Conservation (phyloP, 2,888 invertebrate genomes). For the Lepidochitona cinerea region DNA sequence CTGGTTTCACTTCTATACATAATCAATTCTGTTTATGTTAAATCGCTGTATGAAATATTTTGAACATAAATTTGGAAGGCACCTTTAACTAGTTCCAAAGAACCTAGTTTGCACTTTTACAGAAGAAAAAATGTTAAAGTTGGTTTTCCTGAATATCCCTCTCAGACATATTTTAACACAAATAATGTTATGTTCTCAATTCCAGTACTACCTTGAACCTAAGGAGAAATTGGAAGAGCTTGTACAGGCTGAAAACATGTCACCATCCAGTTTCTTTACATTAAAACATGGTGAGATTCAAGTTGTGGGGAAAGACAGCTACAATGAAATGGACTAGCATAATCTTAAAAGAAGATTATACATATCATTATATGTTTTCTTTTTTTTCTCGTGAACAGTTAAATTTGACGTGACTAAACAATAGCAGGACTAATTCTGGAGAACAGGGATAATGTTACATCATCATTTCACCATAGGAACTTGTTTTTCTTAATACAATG, state of each 20-base stretch:
- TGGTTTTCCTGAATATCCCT: background rate
- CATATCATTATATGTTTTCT: too few species aligned
- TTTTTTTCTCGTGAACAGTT: too few species aligned
- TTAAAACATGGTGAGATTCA: conserved; percentile 54
- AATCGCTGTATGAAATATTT: too few species aligned
- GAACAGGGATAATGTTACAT: background rate
- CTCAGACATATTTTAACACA: background rate
- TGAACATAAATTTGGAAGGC: too few species aligned
- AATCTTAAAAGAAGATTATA: background rate
- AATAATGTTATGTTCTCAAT: conserved; percentile 10
- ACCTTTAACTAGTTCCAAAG: background rate
- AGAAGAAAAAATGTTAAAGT: background rate
- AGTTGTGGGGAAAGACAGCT: conserved; percentile 4
- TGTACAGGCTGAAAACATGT: conserved; percentile 38
- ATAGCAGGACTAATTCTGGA: too few species aligned
- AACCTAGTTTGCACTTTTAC: background rate
- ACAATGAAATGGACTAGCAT: background rate
- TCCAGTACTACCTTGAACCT: conserved; percentile 63
- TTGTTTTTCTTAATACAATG: background rate
- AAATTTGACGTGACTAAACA: too few species aligned
- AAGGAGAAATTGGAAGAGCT: conserved; percentile 43
- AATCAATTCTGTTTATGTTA: too few species aligned
- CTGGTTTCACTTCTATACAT: too few species aligned
- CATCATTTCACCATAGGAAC: background rate
- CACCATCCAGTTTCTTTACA: conserved; percentile 49